phyloP scores from a whole-genome alignment of 2,797 vertebrate species.

The Botia almorhae region DNA sequence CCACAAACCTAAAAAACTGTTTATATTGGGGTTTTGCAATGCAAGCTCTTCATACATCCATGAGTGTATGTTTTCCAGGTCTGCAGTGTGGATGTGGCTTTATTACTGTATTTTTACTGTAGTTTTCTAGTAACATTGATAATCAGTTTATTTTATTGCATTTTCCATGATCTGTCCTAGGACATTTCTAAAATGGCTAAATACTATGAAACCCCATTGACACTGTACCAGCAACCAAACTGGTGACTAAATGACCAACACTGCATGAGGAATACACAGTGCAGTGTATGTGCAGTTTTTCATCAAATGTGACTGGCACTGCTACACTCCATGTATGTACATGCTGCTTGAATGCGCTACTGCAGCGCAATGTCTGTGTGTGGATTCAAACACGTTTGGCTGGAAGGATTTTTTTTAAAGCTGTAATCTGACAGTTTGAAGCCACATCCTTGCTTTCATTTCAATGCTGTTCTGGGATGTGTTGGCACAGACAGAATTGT shows the following conservation, averaged over 20 bases:
- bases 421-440: slow-evolving; percentile 69
- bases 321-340: background rate
- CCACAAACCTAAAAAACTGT: slow-evolving; percentile 39
- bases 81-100: slow-evolving; percentile 33
- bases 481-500: slow-evolving; percentile 66
- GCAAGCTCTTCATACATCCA: slow-evolving; percentile 62
- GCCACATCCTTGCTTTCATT: slow-evolving; percentile 72
- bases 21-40: slow-evolving; percentile 56
- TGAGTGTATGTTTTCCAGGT: slow-evolving; percentile 58
- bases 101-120: background rate
- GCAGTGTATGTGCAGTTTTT: too few relatives aligned
- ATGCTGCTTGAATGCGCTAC: background rate
- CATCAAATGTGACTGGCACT: slow-evolving; percentile 2
- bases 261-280: slow-evolving; percentile 20
- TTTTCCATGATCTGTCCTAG: background rate
- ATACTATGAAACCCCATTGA: background rate
- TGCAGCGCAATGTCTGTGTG: slow-evolving; percentile 58
- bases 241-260: slow-evolving; percentile 53
- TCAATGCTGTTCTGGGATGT: slow-evolving; percentile 62
- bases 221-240: background rate
- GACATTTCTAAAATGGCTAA: background rate
- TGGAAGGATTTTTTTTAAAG: too few relatives aligned
- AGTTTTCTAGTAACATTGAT: background rate
- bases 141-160: background rate
- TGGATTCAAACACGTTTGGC: slow-evolving; percentile 67